Evolutionary conservation across 2,113 vertebrate species (phyloP).

Genomic region (Limanda limanda): DNA sequence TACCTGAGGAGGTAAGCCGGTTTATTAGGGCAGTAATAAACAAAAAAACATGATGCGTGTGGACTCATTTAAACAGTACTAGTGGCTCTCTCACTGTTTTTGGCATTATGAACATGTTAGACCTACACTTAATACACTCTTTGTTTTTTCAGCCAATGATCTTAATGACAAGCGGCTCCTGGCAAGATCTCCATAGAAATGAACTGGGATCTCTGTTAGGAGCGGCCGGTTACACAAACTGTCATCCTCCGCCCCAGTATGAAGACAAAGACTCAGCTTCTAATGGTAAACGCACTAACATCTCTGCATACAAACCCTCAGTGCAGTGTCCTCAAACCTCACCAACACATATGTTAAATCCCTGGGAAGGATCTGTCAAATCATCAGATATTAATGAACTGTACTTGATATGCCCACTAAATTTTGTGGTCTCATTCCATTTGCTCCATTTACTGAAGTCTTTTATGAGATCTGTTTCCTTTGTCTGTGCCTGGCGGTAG

Average conservation of each 20-base stretch:
- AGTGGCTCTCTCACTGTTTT: no score
- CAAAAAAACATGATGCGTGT: not conserved
- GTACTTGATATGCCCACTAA: not conserved
- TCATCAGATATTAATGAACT: no score
- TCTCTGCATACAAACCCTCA: not conserved
- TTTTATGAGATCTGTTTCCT: not conserved
- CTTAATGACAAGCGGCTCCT: conserved; percentile 61
- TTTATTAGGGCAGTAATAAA: conserved; percentile 6
- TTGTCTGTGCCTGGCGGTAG: conserved; percentile 25
- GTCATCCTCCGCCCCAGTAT: conserved; percentile 64
- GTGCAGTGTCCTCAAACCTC: not conserved
- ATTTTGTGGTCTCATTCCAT: no score
- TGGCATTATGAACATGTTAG: not conserved
- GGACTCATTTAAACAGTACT: not conserved
- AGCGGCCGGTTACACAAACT: conserved; percentile 63
- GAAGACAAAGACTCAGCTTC: conserved; percentile 50
- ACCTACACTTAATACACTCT: conserved; percentile 2
- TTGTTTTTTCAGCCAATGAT: conserved; percentile 65
- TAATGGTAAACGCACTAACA: conserved; percentile 56
- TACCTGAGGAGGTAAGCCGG: conserved; percentile 68
- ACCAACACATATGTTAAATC: not conserved
- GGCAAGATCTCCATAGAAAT: conserved; percentile 59
- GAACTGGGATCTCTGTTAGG: conserved; percentile 64
- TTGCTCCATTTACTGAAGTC: no score
- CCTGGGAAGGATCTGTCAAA: no score